These are phyloP conservation scores for Spilogale gracilis DNA, from an alignment of 2,113 vertebrate species.

Conservation along the genomic window DNA sequence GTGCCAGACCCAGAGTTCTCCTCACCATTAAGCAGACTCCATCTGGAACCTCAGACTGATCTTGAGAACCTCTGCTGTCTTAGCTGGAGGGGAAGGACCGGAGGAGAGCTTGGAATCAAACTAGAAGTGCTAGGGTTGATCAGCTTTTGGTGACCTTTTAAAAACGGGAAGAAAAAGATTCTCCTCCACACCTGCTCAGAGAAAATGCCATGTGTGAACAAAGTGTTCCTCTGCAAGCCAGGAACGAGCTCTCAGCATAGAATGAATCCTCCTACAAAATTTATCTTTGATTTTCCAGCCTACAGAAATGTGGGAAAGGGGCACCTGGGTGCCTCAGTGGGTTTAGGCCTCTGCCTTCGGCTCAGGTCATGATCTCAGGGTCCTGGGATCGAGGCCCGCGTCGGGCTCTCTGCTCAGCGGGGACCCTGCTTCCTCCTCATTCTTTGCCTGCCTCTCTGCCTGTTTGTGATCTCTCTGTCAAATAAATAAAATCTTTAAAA, in stretches of 20 bases:
- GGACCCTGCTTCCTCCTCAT: too few relatives aligned
- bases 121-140: background rate
- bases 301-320: background rate
- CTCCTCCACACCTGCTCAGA: background rate
- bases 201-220: background rate
- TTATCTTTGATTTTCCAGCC: background rate
- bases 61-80: background rate
- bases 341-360: too few relatives aligned
- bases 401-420: too few relatives aligned
- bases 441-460: too few relatives aligned
- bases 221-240: background rate
- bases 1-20: background rate
- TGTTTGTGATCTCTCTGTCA: too few relatives aligned
- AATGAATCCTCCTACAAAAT: background rate
- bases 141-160: background rate
- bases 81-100: background rate
- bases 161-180: background rate
- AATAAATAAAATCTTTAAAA: too few relatives aligned
- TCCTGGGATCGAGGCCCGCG: too few relatives aligned
- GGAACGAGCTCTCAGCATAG: background rate
- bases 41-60: background rate
- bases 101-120: constrained; percentile 7
- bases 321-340: too few relatives aligned
- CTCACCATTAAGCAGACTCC: background rate
- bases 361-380: too few relatives aligned